Evolutionary conservation across 2,113 vertebrate genomes (phyloP).

Genomic region (Corythaixoides concolor): DNA sequence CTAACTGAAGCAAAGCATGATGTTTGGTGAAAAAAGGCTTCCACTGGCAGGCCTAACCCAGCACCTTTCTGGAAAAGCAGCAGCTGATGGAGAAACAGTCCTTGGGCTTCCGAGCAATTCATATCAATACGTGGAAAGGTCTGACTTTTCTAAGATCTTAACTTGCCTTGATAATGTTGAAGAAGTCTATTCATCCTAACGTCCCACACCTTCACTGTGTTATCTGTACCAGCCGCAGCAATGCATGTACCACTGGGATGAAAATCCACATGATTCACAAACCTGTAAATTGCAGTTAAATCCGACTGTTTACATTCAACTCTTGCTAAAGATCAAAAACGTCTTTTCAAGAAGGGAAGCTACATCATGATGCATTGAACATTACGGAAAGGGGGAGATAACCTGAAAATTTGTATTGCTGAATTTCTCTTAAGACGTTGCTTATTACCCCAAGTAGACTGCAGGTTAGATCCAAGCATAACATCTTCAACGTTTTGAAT

Average conservation of each 20-base stretch:
- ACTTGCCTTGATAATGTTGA: constrained; percentile 92
- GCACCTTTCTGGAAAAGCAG: not conserved
- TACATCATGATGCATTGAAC: not conserved
- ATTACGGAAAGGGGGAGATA: not conserved
- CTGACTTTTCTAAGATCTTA: not conserved
- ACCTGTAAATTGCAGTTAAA: constrained; percentile 71
- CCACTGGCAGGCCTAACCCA: not conserved
- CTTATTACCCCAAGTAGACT: not conserved
- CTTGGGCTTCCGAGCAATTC: not conserved
- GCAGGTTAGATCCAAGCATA: not conserved
- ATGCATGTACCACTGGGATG: constrained; percentile 92
- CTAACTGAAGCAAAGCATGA: not conserved
- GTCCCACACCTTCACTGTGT: constrained; percentile 95
- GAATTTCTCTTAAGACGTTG: not conserved
- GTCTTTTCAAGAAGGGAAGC: not conserved
- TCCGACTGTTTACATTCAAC: not conserved
- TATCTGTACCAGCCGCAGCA: constrained; percentile 87
- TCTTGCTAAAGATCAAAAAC: not conserved
- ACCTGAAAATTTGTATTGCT: not conserved
- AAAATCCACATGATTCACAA: constrained; percentile 90
- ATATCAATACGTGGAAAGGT: rapidly evolving
- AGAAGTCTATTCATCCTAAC: constrained; percentile 90
- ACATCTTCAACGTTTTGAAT: not conserved
- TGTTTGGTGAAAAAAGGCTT: not conserved
- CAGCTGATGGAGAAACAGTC: not conserved